These are phyloP conservation scores for Leptogaster cylindrica DNA, from an alignment of 2,888 invertebrate genomes.

Conservation along the genomic window DNA sequence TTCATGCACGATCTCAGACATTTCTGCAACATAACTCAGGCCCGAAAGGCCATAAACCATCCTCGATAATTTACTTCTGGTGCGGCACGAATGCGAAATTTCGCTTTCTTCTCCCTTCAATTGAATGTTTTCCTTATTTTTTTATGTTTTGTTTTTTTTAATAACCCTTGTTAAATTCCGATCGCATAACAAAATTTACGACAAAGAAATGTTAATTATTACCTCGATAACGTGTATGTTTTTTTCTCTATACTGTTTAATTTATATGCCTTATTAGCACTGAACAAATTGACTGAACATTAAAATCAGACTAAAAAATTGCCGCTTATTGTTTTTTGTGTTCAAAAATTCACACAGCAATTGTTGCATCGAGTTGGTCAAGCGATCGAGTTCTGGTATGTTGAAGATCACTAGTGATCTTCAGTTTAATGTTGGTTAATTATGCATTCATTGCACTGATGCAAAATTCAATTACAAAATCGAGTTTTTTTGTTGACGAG, in stretches of 20 bases:
- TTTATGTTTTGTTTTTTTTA: not conserved
- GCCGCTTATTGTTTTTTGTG: not conserved
- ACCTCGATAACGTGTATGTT: not conserved
- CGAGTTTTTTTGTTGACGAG: not conserved
- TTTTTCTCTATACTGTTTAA: not conserved
- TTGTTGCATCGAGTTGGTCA: not conserved
- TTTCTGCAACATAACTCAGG: constrained; percentile 1
- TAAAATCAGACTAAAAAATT: too few relatives aligned
- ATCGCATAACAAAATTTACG: constrained; percentile 37
- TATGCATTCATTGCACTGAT: constrained; percentile 32
- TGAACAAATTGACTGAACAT: too few relatives aligned
- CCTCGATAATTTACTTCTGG: not conserved
- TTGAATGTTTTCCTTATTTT: too few relatives aligned
- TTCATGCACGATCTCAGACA: not conserved
- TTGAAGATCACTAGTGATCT: not conserved
- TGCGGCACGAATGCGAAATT: not conserved
- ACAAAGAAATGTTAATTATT: constrained; percentile 40
- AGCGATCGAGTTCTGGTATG: constrained; percentile 8
- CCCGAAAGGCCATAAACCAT: constrained; percentile 22
- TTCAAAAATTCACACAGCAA: not conserved
- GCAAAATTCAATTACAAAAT: constrained; percentile 34
- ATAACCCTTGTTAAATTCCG: not conserved
- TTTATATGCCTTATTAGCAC: too few relatives aligned
- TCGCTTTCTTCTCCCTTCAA: too few relatives aligned
- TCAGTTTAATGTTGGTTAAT: not conserved